Percentiles rank a stretch among this genome's conserved stretches.
phyloP scores from a whole-genome alignment of 1,140 invertebrate genomes.

The Halictus rubicundus region DNA sequence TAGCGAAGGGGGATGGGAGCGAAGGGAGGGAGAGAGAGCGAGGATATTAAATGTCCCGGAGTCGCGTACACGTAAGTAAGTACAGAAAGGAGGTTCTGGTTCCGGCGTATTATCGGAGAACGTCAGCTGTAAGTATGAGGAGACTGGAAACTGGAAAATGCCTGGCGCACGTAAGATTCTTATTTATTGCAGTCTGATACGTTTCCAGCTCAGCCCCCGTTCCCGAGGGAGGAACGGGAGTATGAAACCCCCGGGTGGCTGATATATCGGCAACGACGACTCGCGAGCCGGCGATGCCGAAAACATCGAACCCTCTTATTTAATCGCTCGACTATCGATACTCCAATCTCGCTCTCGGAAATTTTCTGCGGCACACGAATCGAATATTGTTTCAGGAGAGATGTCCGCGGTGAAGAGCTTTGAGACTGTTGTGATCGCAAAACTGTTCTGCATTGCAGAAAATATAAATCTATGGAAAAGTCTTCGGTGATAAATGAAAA shows the following conservation, averaged over 20 bases:
- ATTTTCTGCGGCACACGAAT: too few species aligned
- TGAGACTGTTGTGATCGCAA: too few species aligned
- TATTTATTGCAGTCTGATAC: conserved; percentile 26
- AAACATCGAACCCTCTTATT: not conserved
- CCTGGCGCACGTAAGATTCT: conserved; percentile 16
- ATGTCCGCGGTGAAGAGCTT: too few species aligned
- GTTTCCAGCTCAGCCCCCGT: not conserved
- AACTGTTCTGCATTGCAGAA: too few species aligned
- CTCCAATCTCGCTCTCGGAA: too few species aligned
- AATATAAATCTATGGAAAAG: too few species aligned
- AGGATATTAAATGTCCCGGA: conserved; percentile 24
- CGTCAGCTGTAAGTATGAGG: not conserved
- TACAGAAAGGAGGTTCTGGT: conserved; percentile 19
- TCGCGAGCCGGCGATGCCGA: not conserved
- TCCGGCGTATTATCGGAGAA: conserved; percentile 14
- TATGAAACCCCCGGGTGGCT: not conserved
- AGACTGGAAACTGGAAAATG: conserved; percentile 1
- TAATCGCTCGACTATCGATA: not conserved
- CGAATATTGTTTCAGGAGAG: too few species aligned
- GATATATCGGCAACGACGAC: not conserved
- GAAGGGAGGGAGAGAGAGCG: too few species aligned
- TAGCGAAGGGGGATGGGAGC: too few species aligned
- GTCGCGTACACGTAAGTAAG: conserved; percentile 1
- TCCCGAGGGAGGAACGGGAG: not conserved
- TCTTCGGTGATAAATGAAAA: too few species aligned